Conservation (phyloP, 1,140 invertebrate species). For the Ylistrum balloti region DNA sequence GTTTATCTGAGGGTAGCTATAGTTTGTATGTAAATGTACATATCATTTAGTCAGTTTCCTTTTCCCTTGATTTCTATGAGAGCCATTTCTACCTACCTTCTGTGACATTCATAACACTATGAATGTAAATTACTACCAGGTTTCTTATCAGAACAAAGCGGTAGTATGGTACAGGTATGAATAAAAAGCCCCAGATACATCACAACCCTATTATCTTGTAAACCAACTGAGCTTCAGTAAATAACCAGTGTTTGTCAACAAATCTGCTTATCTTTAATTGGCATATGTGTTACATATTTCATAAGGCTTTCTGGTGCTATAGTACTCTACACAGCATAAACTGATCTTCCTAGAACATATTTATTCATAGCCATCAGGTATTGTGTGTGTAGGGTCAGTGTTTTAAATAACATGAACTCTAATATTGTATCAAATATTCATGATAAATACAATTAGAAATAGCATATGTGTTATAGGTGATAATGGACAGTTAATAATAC, state of each 20-base stretch:
- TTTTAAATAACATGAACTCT: not conserved
- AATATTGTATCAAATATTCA: not conserved
- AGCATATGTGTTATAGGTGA: not conserved
- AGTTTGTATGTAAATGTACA: too few species aligned
- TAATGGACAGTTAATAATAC: not conserved
- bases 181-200: not conserved
- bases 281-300: slow-evolving; percentile 26
- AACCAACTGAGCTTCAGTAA: not conserved
- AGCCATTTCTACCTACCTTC: too few species aligned
- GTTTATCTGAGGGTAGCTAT: too few species aligned
- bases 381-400: not conserved
- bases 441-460: not conserved
- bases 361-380: not conserved
- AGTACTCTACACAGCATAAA: not conserved
- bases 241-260: not conserved
- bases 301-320: not conserved
- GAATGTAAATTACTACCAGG: not conserved
- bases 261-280: slow-evolving; percentile 29
- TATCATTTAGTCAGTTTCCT: too few species aligned
- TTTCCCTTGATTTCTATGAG: too few species aligned
- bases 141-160: not conserved
- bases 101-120: too few species aligned
- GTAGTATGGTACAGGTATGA: not conserved
- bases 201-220: not conserved
- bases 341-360: not conserved